Evolutionary conservation across 2,113 vertebrate species (phyloP), one percentile per base, ranked within the genome.

Genomic region (Vulpes vulpes): DNA sequence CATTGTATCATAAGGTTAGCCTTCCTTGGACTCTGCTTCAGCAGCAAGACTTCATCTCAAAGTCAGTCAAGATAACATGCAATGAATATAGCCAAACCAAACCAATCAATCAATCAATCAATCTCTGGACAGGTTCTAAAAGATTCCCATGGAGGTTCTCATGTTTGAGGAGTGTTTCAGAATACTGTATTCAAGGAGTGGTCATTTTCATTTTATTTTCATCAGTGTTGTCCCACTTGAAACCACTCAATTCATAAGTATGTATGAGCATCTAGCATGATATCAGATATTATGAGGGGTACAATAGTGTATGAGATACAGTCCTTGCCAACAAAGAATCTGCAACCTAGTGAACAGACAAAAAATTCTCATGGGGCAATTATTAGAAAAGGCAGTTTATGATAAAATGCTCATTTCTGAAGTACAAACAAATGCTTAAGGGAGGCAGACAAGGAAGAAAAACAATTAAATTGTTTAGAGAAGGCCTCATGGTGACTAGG

Each of bases 31-130:
- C 16, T 95, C 22, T 91, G n/a, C 59, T 94, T 92, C 43, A 81
- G 49, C 30, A 92, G 35, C 43, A 97, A 92, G 22, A 76, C 22
- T 35, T 96, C 55, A 78, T 82, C 83, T 94, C 55, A 49, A 71
- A 93, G 16, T 85, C 57, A 57, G 62, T 57, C 32, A 79, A 90
- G 27, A 92, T 74, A 38, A 19, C 51, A 73, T 88, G 6, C 5
- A 94, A 74, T 91, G 38, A 87, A 82, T 57, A 2, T 15, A 69
- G 5, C 5, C 20, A 59, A 53, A 64, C 43, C 23, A 76, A 76
- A 74, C 22, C 35, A 43, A 43, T 43, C 43, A 43, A 43, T 43
- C 43, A 43, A 43, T 43, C 43, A 43, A 43, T 43, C 43, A 43
- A 43, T 43, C 43, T 43, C 55, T 35, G 19, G 49, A 32, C 65